A percentile compares a stretch with the other conserved stretches of the same genome.
Evolutionary conservation across 2,113 vertebrate species (phyloP).

Genomic region (Phaethornis superciliosus): DNA sequence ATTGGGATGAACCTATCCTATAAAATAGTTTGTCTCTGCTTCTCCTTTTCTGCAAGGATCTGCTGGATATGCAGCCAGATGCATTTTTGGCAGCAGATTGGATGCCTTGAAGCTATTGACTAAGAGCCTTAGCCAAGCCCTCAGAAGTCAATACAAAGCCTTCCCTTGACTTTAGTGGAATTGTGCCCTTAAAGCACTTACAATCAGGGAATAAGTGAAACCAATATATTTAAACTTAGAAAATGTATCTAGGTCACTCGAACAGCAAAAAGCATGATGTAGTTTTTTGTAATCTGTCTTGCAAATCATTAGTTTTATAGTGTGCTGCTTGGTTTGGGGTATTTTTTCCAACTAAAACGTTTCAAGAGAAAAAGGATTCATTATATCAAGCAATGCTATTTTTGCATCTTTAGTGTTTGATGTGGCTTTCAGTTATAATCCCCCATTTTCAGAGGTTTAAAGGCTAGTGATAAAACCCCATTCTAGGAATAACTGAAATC

Average conservation of each 20-base stretch:
- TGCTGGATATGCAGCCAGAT: slow-evolving; percentile 41
- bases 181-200: slow-evolving; percentile 39
- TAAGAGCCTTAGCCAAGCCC: slow-evolving; percentile 40
- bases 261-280: background rate
- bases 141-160: slow-evolving; percentile 48
- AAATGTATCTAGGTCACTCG: slow-evolving; percentile 38
- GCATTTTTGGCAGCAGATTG: slow-evolving; percentile 43
- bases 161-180: slow-evolving; percentile 37
- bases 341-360: background rate
- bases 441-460: background rate
- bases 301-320: background rate
- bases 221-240: slow-evolving; percentile 48
- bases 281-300: background rate
- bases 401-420: slow-evolving; percentile 5
- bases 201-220: slow-evolving; percentile 6
- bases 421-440: background rate
- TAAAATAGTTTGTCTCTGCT: background rate
- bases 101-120: slow-evolving; percentile 39
- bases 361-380: background rate
- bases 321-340: background rate
- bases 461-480: background rate
- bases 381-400: background rate
- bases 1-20: background rate
- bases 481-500: background rate
- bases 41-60: slow-evolving; percentile 20